Percentiles rank a stretch among this genome's conserved stretches.
Conservation (phyloP, 2,888 invertebrate genomes). For the Phlogophora meticulosa region DNA sequence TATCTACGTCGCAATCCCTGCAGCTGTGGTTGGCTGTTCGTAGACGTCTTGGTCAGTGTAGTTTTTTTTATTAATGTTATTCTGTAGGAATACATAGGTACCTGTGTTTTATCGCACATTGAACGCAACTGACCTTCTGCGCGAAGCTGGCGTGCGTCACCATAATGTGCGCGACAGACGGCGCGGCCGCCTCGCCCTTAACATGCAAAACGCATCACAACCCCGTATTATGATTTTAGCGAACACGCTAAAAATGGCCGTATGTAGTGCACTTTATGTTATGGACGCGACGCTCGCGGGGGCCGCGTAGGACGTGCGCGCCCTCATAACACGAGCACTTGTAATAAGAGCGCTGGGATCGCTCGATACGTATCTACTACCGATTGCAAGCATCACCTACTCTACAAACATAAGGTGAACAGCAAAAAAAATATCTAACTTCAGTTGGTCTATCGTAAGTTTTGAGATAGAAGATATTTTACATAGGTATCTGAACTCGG, state of each 20-base stretch:
- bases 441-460: too few relatives aligned
- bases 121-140: constrained; percentile 42
- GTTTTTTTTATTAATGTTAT: background rate
- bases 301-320: constrained; percentile 29
- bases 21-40: background rate
- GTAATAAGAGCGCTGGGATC: background rate
- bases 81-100: background rate
- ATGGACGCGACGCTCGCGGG: background rate
- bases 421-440: background rate
- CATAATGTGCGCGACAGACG: constrained; percentile 47
- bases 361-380: background rate
- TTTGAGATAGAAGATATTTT: too few relatives aligned
- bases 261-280: constrained; percentile 51
- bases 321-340: constrained; percentile 13
- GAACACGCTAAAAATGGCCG: constrained; percentile 38
- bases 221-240: constrained; percentile 50
- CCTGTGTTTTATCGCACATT: background rate
- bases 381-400: background rate
- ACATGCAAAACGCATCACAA: constrained; percentile 64
- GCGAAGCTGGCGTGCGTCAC: constrained; percentile 8
- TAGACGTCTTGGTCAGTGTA: background rate
- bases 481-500: background rate
- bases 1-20: background rate
- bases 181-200: constrained; percentile 25
- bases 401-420: background rate